phyloP scores from a whole-genome alignment of 1,140 invertebrate species.

The Ruditapes philippinarum region DNA sequence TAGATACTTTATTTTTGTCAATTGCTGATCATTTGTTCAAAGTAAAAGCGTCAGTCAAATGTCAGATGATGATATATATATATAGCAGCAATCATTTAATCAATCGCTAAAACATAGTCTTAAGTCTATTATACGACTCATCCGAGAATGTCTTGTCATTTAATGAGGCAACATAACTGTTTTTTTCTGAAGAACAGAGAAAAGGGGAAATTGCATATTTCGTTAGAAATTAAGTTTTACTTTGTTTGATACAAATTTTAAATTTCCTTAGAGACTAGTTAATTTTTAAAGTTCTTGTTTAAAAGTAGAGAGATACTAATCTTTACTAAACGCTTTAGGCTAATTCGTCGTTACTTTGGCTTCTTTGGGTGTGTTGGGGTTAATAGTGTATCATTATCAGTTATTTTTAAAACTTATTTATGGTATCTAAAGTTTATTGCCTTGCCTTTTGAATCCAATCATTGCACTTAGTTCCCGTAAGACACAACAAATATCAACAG shows the following conservation, averaged over 20 bases:
- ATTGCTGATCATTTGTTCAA: constrained; percentile 40
- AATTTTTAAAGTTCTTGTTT: no score
- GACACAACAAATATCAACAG: no score
- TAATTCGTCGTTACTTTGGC: no score
- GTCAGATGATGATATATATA: constrained; percentile 17
- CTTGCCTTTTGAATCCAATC: no score
- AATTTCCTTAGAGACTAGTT: not conserved
- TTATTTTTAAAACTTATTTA: no score
- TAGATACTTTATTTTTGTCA: constrained; percentile 6
- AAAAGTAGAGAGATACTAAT: no score
- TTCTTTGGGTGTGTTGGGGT: no score
- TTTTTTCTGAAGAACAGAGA: not conserved
- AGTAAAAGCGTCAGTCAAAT: constrained; percentile 14
- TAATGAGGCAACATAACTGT: not conserved
- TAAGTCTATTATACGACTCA: not conserved
- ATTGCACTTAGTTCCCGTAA: no score
- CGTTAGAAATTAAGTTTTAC: not conserved
- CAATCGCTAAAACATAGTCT: constrained; percentile 9
- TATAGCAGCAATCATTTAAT: constrained; percentile 39
- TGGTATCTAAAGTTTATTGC: no score
- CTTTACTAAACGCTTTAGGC: no score
- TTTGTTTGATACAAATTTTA: not conserved
- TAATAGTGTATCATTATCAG: no score
- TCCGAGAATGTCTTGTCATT: not conserved
- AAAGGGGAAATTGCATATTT: not conserved